Percentiles rank a stretch among this genome's conserved stretches.
These are phyloP conservation scores for Lypha dubia DNA, from an alignment of 2,888 invertebrate genomes.

Conservation along the genomic window DNA sequence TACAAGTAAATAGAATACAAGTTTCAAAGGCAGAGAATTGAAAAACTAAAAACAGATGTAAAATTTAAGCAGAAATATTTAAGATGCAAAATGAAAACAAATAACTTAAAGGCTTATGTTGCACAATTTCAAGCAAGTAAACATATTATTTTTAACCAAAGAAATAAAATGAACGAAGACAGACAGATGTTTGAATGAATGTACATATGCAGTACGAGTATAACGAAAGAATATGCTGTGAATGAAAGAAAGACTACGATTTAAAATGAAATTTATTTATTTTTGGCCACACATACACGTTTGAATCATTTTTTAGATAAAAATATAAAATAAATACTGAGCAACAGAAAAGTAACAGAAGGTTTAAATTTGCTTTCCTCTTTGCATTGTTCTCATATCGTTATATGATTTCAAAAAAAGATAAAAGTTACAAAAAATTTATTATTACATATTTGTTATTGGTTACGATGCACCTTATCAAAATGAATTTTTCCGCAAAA, in stretches of 20 bases:
- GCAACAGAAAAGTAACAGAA: background rate
- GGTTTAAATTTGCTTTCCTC: too few species aligned
- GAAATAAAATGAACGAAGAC: background rate
- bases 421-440: too few species aligned
- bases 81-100: constrained; percentile 52
- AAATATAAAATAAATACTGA: background rate
- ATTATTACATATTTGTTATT: too few species aligned
- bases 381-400: too few species aligned
- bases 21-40: background rate
- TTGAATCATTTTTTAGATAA: background rate
- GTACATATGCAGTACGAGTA: background rate
- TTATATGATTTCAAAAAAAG: too few species aligned
- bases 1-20: background rate
- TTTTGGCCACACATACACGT: background rate
- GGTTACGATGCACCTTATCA: too few species aligned
- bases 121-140: constrained; percentile 4
- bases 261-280: background rate
- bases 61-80: constrained; percentile 16
- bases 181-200: background rate
- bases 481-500: too few species aligned
- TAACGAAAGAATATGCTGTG: background rate
- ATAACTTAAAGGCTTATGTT: constrained; percentile 43
- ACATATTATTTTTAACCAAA: constrained; percentile 2
- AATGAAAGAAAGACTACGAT: constrained; percentile 9
- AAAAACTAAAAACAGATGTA: background rate